A percentile compares a stretch with the other conserved stretches of the same genome.
phyloP scores from a whole-genome alignment of 2,113 vertebrate species.

The Cyrtonyx montezumae region DNA sequence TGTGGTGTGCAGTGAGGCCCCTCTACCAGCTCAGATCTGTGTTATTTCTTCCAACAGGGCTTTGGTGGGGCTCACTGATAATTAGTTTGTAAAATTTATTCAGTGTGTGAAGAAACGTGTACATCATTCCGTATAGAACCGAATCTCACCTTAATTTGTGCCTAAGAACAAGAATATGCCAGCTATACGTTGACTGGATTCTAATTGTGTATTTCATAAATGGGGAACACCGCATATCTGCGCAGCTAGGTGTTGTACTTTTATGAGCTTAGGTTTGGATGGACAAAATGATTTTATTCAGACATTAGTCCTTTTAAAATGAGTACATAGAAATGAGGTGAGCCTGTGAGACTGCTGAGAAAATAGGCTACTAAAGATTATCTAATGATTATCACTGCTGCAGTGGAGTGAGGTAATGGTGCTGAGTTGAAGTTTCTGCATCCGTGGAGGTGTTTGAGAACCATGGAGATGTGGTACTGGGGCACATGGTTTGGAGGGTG shows the following conservation, averaged over 20 bases:
- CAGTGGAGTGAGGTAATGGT: not conserved
- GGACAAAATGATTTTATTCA: not conserved
- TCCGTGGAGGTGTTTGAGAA: no score
- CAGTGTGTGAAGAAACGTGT: rapidly evolving
- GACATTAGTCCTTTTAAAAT: not conserved
- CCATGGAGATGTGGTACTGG: no score
- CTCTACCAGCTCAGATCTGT: not conserved
- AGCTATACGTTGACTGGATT: not conserved
- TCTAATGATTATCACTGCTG: not conserved
- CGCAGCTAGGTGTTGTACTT: not conserved
- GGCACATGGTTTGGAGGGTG: no score
- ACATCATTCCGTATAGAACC: not conserved
- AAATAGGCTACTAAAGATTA: not conserved
- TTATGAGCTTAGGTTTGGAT: not conserved
- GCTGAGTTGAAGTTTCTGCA: not conserved
- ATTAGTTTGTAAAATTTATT: not conserved
- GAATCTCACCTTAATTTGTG: not conserved
- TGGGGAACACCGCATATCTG: not conserved
- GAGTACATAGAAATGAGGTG: not conserved
- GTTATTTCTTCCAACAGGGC: not conserved
- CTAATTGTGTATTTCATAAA: not conserved
- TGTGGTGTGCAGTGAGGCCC: rapidly evolving
- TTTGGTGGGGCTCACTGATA: not conserved
- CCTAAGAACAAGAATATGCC: not conserved
- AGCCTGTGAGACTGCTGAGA: not conserved